Percentiles rank a stretch among this genome's conserved stretches.
These are phyloP conservation scores for Germaria angustata DNA, from an alignment of 2,888 invertebrate genomes.

Conservation along the genomic window DNA sequence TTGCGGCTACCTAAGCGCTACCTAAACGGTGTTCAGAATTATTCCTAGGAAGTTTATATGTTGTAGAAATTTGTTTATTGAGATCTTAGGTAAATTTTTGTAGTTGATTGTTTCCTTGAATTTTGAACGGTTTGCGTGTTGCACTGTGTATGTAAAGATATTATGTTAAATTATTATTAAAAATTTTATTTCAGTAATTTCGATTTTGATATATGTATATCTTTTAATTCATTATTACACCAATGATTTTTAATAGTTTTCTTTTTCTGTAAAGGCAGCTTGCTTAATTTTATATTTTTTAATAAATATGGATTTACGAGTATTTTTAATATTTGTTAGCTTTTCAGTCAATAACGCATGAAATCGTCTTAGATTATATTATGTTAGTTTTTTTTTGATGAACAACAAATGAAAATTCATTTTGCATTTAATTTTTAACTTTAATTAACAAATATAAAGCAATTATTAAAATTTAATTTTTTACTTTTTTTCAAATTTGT, in stretches of 20 bases:
- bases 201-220: too few relatives aligned
- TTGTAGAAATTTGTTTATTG: too few relatives aligned
- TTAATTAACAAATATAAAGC: not conserved
- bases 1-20: too few relatives aligned
- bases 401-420: constrained; percentile 1
- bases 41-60: too few relatives aligned
- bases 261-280: not conserved
- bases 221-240: not conserved
- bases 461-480: constrained; percentile 23
- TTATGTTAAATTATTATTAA: too few relatives aligned
- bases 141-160: too few relatives aligned
- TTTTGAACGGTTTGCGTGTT: too few relatives aligned
- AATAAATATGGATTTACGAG: not conserved
- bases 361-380: constrained; percentile 52
- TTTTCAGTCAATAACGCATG: constrained; percentile 56
- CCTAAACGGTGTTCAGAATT: too few relatives aligned
- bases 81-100: too few relatives aligned
- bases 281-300: not conserved
- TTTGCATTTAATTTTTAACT: not conserved
- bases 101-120: too few relatives aligned
- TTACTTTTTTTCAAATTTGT: constrained; percentile 46
- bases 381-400: constrained; percentile 22
- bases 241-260: not conserved
- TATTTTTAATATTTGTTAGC: constrained; percentile 9
- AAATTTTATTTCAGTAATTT: too few relatives aligned